Evolutionary conservation across 2,797 vertebrate genomes (phyloP), one percentile per base, ranked within the genome.

Genomic region (Phoeniculus purpureus): DNA sequence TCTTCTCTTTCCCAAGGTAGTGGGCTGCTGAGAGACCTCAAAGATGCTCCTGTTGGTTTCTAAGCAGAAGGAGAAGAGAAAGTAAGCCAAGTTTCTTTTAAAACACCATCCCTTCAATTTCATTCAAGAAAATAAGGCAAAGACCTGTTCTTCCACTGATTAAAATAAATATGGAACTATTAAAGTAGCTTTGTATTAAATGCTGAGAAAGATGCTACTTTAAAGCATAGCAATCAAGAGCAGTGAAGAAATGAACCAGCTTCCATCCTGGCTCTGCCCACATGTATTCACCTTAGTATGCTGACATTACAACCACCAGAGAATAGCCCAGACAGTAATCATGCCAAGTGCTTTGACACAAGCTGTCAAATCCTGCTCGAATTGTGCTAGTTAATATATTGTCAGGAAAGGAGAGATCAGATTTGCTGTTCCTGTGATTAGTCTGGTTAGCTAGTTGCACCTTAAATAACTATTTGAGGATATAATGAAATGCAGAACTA

Each of bases 1-100:
- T 98, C 98, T 34, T 99, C 99, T 62, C 97, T 98, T 52, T 98
- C 97, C 99, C 99, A 99, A 31, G 98, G 98, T 85, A 98, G 88
- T 4, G 97, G 94, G 4, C 93, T 96, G 47, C 91, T 95, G 50
- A 98, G 72, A 50, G 96, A 97, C 67, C 37, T 90, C 93, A 99
- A 94, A 90, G 92, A 96, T 2, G 97, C 97, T 12, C 94, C 97
- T n/a, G 96, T 95, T 90, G 98, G 98, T 92, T 98, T 98, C 99
- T 99, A 95, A 21, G 92, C 19, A 80, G 56, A 68, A 91, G 75
- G 2, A 58, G 26, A 61, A 81, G 3, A 48, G 17, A 9, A 19
- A 0, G 1, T 12, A 55, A 81, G 9, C 3, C 5, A 65, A 73
- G 18, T 23, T 60, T 37, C 43, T 77, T 61, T 15, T 12, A 45